Percentiles rank a stretch among this genome's conserved stretches.
Conservation (phyloP, 1,140 invertebrate genomes). For the Neuroterus valhalla region DNA sequence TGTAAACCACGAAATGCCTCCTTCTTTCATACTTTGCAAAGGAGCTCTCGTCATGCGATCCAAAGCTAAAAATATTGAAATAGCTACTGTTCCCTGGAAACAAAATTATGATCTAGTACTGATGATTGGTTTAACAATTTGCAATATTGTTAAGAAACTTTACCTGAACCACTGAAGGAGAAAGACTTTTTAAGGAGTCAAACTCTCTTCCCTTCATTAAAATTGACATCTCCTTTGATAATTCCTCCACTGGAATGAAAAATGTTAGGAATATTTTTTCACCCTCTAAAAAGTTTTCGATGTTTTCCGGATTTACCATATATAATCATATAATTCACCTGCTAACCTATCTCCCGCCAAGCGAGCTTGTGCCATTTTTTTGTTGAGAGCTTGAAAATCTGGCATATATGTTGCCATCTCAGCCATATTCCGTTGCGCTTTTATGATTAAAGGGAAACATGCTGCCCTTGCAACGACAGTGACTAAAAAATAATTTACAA, state of each 20-base stretch:
- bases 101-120: conserved; percentile 35
- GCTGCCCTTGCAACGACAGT: conserved; percentile 83
- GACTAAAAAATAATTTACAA: conserved; percentile 73
- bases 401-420: conserved; percentile 89
- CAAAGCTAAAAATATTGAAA: conserved; percentile 92
- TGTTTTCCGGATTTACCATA: too few species aligned
- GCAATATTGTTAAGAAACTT: neutral
- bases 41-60: conserved; percentile 90
- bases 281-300: too few species aligned
- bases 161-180: neutral
- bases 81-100: conserved; percentile 86
- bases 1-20: conserved; percentile 93
- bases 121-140: neutral
- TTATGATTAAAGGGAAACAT: conserved; percentile 90
- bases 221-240: neutral
- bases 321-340: conserved; percentile 68
- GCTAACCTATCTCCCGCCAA: conserved; percentile 87
- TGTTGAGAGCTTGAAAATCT: conserved; percentile 85
- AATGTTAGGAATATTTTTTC: neutral
- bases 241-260: neutral
- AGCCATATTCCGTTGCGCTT: conserved; percentile 85
- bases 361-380: conserved; percentile 89
- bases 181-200: neutral
- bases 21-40: conserved; percentile 89
- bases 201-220: neutral